Evolutionary conservation across 2,888 invertebrate genomes (phyloP), one percentile per base, ranked within the genome.

Genomic region (Coleophora deauratella): DNA sequence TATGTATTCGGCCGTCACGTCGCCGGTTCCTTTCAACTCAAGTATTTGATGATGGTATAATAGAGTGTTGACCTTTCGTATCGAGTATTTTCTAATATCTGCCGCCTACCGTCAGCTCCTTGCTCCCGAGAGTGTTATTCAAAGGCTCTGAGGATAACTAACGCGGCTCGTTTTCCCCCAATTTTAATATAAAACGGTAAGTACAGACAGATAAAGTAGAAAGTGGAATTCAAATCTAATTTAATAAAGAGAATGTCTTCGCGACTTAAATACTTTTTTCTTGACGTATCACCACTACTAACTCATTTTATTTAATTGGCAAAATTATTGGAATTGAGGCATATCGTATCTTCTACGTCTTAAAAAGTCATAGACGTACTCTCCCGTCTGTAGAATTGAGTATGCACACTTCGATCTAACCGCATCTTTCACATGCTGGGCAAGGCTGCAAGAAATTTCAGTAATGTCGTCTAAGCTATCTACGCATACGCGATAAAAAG

Each of bases 401-500:
- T 21, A 21, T 21, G 21, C 21, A 21, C 3, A 21, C 21, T 28
- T 27, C 28, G 14, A n/a, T 27, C 28, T 36, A 36, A 35, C 35
- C 14, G 33, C 33, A 13, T 39, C 34, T 34, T 30, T 21, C 13
- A 36, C 15, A 37, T 55, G 54, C 37, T 21, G 6, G 21, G 6
- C 21, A 4, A 4, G 21, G 21, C 3, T 21, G 21, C 3, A 21
- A 50, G 44, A 62, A 60, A 59, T 47, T 54, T 47, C 44, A 41
- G 62, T 57, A 51, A 71, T 69, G 68, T 63, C 60, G 67, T 57
- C 57, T n/a, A 21, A 21, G 21, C 21, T 21, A 6, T 21, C 27
- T 36, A 51, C 54, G 60, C 49, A 50, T 61, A 51, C 49, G 49
- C 44, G 47, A 52, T 61, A 75, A 76, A 79, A 79, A 77, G 64